These are phyloP conservation scores for Fragum sueziense DNA, from an alignment of 2,888 invertebrate genomes.

Conservation along the genomic window DNA sequence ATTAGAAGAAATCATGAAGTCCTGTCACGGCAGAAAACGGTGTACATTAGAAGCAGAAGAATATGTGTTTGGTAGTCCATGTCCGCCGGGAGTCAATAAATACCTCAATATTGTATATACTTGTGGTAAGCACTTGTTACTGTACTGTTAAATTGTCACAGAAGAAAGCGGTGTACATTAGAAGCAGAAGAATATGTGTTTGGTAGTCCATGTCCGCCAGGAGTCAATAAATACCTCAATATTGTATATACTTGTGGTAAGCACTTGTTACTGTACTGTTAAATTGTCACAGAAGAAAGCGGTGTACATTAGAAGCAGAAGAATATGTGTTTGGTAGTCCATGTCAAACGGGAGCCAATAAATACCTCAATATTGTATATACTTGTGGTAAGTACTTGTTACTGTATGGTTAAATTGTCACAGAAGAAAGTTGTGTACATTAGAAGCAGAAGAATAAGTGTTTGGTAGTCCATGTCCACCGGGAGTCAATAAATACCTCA, in stretches of 20 bases:
- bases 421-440: constrained; percentile 79
- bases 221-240: constrained; percentile 81
- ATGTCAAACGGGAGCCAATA: constrained; percentile 78
- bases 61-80: constrained; percentile 80
- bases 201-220: constrained; percentile 80
- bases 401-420: too few species aligned
- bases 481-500: constrained; percentile 81
- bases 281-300: constrained; percentile 84
- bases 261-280: too few species aligned
- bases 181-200: constrained; percentile 75
- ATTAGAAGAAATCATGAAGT: constrained; percentile 94
- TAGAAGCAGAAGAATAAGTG: constrained; percentile 73
- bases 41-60: constrained; percentile 78
- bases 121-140: constrained; percentile 83
- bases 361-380: constrained; percentile 82
- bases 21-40: constrained; percentile 84
- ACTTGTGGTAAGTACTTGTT: constrained; percentile 83
- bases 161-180: constrained; percentile 79
- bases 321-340: constrained; percentile 80
- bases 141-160: too few species aligned
- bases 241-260: constrained; percentile 82
- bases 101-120: constrained; percentile 82
- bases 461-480: constrained; percentile 81
- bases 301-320: constrained; percentile 77
- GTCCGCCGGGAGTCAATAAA: constrained; percentile 78